A percentile compares a stretch with the other conserved stretches of the same genome.
These are phyloP conservation scores for Sialis fuliginosa DNA, from an alignment of 2,888 invertebrate genomes.

Conservation along the genomic window DNA sequence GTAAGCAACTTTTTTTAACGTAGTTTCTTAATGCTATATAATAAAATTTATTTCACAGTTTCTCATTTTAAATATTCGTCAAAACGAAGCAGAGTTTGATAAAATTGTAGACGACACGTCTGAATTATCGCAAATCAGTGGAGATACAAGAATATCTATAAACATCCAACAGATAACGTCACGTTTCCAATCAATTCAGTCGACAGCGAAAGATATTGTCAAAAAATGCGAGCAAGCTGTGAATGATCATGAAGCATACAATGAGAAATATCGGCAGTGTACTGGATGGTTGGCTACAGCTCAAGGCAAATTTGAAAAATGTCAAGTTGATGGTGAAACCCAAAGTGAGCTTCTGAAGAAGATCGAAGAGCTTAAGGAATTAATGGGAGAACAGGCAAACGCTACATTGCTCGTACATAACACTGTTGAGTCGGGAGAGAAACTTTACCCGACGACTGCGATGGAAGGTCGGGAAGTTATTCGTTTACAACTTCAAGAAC, in stretches of 20 bases:
- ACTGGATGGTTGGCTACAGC: slow-evolving; percentile 63
- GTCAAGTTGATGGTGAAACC: slow-evolving; percentile 35
- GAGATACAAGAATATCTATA: slow-evolving; percentile 71
- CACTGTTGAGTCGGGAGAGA: slow-evolving; percentile 76
- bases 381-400: slow-evolving; percentile 56
- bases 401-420: slow-evolving; percentile 62
- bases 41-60: slow-evolving; percentile 28
- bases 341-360: slow-evolving; percentile 53
- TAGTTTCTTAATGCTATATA: neutral
- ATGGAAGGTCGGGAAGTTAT: slow-evolving; percentile 74
- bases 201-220: slow-evolving; percentile 74
- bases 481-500: slow-evolving; percentile 63
- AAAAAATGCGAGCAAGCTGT: slow-evolving; percentile 86
- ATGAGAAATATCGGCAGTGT: slow-evolving; percentile 71
- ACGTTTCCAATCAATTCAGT: slow-evolving; percentile 75
- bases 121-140: slow-evolving; percentile 68
- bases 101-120: slow-evolving; percentile 72
- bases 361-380: slow-evolving; percentile 50
- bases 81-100: slow-evolving; percentile 74
- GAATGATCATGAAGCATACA: slow-evolving; percentile 59
- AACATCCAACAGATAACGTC: slow-evolving; percentile 81
- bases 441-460: slow-evolving; percentile 70
- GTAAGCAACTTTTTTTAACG: too few relatives aligned
- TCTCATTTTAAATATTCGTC: slow-evolving; percentile 56
- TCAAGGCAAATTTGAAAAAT: slow-evolving; percentile 49